Evolutionary conservation across 2,113 vertebrate genomes (phyloP).

Genomic region (Ivindomyrus marchei): DNA sequence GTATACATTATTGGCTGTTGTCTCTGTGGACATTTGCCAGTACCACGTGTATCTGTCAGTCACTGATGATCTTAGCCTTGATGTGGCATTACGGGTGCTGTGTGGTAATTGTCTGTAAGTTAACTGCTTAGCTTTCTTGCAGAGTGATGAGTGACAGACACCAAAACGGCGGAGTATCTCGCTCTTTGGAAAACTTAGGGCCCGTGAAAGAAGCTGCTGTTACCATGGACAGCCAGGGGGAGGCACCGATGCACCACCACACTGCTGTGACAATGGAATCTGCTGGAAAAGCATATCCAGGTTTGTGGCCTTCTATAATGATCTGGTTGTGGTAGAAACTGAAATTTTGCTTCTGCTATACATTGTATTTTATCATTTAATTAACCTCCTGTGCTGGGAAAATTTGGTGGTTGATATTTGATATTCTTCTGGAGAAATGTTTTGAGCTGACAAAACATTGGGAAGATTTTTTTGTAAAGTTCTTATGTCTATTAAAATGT

Average conservation of each 20-base stretch:
- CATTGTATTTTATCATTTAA: neutral
- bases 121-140: slow-evolving; percentile 1
- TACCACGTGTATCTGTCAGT: neutral
- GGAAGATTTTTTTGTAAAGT: neutral
- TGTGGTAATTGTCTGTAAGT: neutral
- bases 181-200: slow-evolving; percentile 12
- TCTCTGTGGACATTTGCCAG: neutral
- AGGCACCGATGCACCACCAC: slow-evolving; percentile 10
- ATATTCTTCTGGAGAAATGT: neutral
- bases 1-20: neutral
- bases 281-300: slow-evolving; percentile 49
- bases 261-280: slow-evolving; percentile 48
- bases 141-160: slow-evolving; percentile 18
- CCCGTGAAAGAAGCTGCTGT: slow-evolving; percentile 15
- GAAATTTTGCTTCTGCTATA: neutral
- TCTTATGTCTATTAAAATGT: neutral
- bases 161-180: slow-evolving; percentile 11
- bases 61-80: neutral
- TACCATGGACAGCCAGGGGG: neutral
- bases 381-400: neutral
- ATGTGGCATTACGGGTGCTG: neutral
- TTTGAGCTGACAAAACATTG: neutral
- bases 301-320: slow-evolving; percentile 36
- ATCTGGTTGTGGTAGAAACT: neutral
- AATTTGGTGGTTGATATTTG: neutral